Evolutionary conservation across 1,140 invertebrate genomes (phyloP).

Genomic region (Magallana ariakensis): DNA sequence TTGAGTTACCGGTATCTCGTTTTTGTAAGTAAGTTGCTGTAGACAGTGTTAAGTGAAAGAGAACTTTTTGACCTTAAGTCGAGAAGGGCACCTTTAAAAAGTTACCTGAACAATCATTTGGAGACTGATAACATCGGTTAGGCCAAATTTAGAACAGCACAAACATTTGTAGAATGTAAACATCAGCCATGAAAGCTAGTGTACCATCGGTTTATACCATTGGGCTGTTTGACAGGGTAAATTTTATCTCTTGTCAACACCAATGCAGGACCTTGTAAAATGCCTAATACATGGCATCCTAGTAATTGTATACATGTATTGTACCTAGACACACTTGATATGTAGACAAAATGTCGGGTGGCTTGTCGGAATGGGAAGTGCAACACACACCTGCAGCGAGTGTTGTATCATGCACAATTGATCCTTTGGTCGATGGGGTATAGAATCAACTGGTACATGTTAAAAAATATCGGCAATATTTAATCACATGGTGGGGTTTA

Average conservation of each 20-base stretch:
- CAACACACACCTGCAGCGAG: neutral
- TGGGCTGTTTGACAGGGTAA: neutral
- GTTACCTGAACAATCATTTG: conserved; percentile 1
- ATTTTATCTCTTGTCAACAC: conserved; percentile 34
- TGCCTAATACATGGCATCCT: no score
- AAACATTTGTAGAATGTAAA: neutral
- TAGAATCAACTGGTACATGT: conserved; percentile 13
- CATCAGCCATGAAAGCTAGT: neutral
- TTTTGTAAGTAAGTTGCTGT: neutral
- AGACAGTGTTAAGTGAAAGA: no score
- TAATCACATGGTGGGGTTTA: neutral
- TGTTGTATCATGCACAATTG: neutral
- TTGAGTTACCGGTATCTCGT: no score
- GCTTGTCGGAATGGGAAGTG: neutral
- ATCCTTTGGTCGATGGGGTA: neutral
- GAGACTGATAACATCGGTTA: conserved; percentile 1
- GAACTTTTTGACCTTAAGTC: neutral
- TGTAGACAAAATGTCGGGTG: conserved; percentile 2
- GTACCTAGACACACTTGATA: neutral
- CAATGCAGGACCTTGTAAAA: neutral
- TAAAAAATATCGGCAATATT: neutral
- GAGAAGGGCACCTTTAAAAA: conserved; percentile 14
- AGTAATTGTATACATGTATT: neutral
- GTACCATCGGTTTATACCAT: neutral
- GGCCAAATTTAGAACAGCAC: neutral